Base-by-base conservation (phyloP, 2,888 invertebrate species). In the Phyto melanocephala region DNA sequence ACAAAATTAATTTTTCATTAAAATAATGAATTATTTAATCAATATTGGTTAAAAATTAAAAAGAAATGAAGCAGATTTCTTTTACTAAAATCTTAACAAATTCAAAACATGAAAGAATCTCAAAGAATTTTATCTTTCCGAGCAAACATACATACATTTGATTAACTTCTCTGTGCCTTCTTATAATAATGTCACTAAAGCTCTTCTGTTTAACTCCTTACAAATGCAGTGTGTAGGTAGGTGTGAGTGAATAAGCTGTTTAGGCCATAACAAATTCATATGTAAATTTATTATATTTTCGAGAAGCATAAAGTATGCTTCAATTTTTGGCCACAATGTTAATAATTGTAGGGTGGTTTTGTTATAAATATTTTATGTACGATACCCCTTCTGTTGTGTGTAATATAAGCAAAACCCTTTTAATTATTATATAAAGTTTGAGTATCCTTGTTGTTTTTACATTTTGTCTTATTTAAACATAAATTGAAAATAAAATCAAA, bases 211-310 rank as follows among this genome's bases (percentile, higher is more conserved):
- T 54, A 13, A 17, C 45, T 54, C 3, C 3, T n/a, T n/a, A n/a
- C n/a, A 40, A 17, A 20, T 63, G 20, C n/a, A n/a, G n/a, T n/a
- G n/a, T n/a, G n/a, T n/a, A n/a, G n/a, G n/a, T 6, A 47, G 56
- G 4, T 45, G 11, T 47, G 5, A 28, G 54, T 40, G 10, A 54
- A n/a, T n/a, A n/a, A 52, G 28, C 52, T 71, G 35, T 37, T 65
- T 37, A 45, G 33, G 33, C 60, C 22, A 5, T 42, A 42, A 52
- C 40, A 65, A 85, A 84, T 86, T 86, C 84, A 84, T 85, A 86
- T 86, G 85, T 82, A 86, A 85, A 85, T 86, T 72, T 67, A 74
- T 75, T 45, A 67, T 65, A 65, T 54, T 75, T 79, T 28, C 50
- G n/a, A 58, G 28, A 22, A 40, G 11, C 2, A 62, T 35, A 60